These are phyloP conservation scores for Dendrocincla tyrannina DNA, from an alignment of 2,797 vertebrate genomes.

Conservation along the genomic window DNA sequence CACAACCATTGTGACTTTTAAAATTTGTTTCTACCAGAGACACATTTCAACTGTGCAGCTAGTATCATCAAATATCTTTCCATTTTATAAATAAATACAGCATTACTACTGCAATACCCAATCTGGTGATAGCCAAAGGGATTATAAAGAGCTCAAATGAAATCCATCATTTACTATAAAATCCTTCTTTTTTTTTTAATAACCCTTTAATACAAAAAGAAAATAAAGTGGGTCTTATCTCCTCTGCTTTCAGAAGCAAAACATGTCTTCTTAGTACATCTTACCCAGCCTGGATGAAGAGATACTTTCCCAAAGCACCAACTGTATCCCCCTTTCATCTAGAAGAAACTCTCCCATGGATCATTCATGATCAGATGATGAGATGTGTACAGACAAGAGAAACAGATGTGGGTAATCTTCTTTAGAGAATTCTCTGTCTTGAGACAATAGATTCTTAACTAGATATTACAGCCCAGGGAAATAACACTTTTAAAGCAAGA, in stretches of 20 bases:
- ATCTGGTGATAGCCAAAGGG: background rate
- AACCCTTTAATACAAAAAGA: background rate
- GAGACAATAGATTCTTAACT: background rate
- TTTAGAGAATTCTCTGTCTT: background rate
- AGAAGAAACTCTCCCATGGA: background rate
- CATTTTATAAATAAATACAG: background rate
- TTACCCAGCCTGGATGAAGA: background rate
- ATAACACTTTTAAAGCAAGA: background rate
- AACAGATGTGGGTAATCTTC: background rate
- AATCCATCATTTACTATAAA: background rate
- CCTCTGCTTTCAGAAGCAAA: background rate
- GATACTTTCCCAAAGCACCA: background rate
- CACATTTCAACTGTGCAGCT: background rate
- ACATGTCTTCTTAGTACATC: background rate
- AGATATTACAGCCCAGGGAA: background rate
- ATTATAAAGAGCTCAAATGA: background rate
- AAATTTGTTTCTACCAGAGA: background rate
- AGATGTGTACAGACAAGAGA: background rate
- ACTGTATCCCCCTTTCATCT: fast-evolving
- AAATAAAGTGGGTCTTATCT: background rate
- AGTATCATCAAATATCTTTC: background rate
- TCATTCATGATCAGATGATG: background rate
- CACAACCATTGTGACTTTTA: background rate
- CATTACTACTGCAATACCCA: background rate
- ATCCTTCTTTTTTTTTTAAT: background rate